Conservation (phyloP, 2,888 invertebrate species). For the Halictus quadricinctus region DNA sequence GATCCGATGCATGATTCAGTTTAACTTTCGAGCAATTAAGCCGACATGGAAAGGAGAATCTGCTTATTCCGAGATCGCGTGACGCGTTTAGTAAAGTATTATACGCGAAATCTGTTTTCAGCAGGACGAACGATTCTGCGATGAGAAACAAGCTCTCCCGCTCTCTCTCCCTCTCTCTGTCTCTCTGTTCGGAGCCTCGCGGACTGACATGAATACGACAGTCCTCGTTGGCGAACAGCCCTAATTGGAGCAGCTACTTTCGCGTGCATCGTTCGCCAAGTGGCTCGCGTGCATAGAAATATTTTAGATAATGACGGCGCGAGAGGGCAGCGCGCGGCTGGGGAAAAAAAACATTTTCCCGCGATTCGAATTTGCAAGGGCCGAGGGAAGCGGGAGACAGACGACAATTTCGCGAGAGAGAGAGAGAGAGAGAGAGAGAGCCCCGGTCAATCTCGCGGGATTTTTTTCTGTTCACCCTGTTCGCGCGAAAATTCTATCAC, state of each 20-base stretch:
- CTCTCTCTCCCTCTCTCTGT: not conserved
- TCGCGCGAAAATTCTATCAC: conserved; percentile 4
- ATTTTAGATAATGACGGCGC: conserved; percentile 26
- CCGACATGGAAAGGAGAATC: not conserved
- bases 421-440: not conserved
- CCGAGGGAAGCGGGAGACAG: not conserved
- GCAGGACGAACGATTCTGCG: not conserved
- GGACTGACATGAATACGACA: conserved; percentile 27
- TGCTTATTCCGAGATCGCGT: not conserved
- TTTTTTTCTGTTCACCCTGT: not conserved
- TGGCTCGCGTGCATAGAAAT: conserved; percentile 23
- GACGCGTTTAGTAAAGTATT: conserved; percentile 32
- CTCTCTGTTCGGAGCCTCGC: not conserved
- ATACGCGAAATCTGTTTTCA: conserved; percentile 2
- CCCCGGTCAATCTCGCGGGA: not conserved
- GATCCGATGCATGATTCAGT: not conserved
- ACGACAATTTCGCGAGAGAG: not conserved
- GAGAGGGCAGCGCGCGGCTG: not conserved
- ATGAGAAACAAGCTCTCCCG: not conserved
- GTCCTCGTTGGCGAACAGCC: conserved; percentile 37
- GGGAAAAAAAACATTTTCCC: not conserved
- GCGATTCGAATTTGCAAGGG: not conserved
- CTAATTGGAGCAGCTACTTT: conserved; percentile 48
- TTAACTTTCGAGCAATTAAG: not conserved
- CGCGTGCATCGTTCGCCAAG: conserved; percentile 27